These are phyloP conservation scores for Ahaetulla prasina DNA, from an alignment of 2,113 vertebrate species.

Conservation along the genomic window DNA sequence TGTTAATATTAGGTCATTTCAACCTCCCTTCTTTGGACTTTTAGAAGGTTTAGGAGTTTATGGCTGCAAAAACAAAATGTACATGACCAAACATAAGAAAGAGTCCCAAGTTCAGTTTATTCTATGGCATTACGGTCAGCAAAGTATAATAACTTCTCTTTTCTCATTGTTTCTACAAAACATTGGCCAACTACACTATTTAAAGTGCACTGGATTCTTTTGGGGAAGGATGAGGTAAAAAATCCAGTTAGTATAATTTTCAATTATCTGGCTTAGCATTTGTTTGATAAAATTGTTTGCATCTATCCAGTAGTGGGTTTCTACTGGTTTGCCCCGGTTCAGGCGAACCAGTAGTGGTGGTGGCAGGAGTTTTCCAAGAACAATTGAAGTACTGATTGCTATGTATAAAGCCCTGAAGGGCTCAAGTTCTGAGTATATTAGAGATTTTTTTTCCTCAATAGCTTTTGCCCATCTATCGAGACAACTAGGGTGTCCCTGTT, in stretches of 20 bases:
- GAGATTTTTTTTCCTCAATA: too few relatives aligned
- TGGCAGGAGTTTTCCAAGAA: too few relatives aligned
- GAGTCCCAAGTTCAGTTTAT: background rate
- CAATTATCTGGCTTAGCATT: background rate
- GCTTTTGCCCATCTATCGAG: too few relatives aligned
- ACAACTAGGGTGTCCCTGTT: background rate
- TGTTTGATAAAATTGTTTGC: background rate
- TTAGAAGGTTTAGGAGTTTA: background rate
- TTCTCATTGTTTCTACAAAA: background rate
- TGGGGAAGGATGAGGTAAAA: background rate
- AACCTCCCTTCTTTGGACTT: background rate
- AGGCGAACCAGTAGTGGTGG: too few relatives aligned
- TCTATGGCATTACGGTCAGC: background rate
- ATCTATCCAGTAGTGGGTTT: too few relatives aligned
- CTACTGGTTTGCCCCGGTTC: too few relatives aligned
- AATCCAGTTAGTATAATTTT: background rate
- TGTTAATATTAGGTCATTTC: background rate
- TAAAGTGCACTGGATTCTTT: background rate
- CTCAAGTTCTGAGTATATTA: too few relatives aligned
- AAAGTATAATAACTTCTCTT: background rate
- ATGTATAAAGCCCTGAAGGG: too few relatives aligned
- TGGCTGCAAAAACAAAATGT: too few relatives aligned
- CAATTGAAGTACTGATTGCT: too few relatives aligned
- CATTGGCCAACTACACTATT: background rate
- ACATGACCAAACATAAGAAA: background rate